A percentile compares a stretch with the other conserved stretches of the same genome.
Evolutionary conservation across 2,888 invertebrate genomes (phyloP).

Genomic region (Ochropleura plecta): DNA sequence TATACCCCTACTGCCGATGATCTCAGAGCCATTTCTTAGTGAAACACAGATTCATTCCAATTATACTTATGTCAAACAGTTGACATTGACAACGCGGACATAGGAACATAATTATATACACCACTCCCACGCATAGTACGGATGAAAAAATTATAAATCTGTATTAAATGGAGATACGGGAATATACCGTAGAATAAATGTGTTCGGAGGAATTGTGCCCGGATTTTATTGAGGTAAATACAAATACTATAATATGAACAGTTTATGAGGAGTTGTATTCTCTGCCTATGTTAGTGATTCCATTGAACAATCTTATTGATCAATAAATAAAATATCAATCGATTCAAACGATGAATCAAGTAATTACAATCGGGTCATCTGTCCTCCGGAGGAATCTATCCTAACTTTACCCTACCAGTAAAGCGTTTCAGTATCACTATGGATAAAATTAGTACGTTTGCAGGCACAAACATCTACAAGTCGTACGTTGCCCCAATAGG

Average conservation of each 20-base stretch:
- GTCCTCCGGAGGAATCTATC: no score
- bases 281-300: no score
- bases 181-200: constrained; percentile 21
- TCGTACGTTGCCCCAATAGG: constrained; percentile 45
- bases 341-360: no score
- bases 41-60: constrained; percentile 52
- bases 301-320: no score
- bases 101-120: constrained; percentile 48
- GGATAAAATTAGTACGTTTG: constrained; percentile 32
- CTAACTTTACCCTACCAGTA: neutral
- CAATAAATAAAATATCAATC: no score
- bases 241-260: neutral
- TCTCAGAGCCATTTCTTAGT: constrained; percentile 39
- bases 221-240: constrained; percentile 12
- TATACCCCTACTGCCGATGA: constrained; percentile 30
- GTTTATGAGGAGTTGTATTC: no score
- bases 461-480: constrained; percentile 18
- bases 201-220: constrained; percentile 11
- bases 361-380: no score
- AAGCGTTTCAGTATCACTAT: constrained; percentile 20
- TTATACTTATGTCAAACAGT: constrained; percentile 54
- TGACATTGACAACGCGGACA: constrained; percentile 56
- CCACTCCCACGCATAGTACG: constrained; percentile 37
- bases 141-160: constrained; percentile 57
- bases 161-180: constrained; percentile 30